Evolutionary conservation across 2,113 vertebrate species (phyloP).

Genomic region (Solea solea): DNA sequence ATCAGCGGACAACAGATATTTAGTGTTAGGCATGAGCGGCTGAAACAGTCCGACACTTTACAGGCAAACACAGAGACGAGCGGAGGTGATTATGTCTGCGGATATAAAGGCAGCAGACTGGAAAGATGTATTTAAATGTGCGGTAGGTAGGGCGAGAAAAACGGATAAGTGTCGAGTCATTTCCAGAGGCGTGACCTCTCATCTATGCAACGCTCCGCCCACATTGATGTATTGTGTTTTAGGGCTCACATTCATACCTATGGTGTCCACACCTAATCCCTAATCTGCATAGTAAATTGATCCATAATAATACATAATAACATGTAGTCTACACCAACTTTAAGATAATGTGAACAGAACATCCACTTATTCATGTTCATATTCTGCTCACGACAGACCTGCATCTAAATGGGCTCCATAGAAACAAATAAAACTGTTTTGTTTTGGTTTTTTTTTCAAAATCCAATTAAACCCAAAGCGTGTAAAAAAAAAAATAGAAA

Average conservation of each 20-base stretch:
- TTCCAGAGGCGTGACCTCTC: too few relatives aligned
- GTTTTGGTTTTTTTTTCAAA: background rate
- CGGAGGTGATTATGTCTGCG: slow-evolving; percentile 7
- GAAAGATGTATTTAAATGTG: background rate
- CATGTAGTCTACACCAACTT: background rate
- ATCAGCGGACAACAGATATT: slow-evolving; percentile 21
- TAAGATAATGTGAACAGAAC: slow-evolving; percentile 8
- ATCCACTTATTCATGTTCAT: background rate
- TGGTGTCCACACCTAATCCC: too few relatives aligned
- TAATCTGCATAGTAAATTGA: too few relatives aligned
- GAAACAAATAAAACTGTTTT: background rate
- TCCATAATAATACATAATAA: too few relatives aligned
- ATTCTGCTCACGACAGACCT: background rate
- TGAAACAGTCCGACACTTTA: slow-evolving; percentile 3
- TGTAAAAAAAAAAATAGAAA: too few relatives aligned
- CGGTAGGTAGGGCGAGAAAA: too few relatives aligned
- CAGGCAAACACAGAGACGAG: background rate
- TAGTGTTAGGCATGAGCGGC: slow-evolving; percentile 22
- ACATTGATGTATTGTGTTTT: too few relatives aligned
- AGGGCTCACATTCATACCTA: too few relatives aligned
- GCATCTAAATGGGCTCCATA: slow-evolving; percentile 3
- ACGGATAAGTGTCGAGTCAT: too few relatives aligned
- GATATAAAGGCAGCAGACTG: slow-evolving; percentile 10
- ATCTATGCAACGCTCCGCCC: too few relatives aligned
- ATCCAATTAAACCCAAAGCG: too few relatives aligned